These are phyloP conservation scores for Scolopax mira DNA, from an alignment of 2,113 vertebrate genomes.

Conservation along the genomic window DNA sequence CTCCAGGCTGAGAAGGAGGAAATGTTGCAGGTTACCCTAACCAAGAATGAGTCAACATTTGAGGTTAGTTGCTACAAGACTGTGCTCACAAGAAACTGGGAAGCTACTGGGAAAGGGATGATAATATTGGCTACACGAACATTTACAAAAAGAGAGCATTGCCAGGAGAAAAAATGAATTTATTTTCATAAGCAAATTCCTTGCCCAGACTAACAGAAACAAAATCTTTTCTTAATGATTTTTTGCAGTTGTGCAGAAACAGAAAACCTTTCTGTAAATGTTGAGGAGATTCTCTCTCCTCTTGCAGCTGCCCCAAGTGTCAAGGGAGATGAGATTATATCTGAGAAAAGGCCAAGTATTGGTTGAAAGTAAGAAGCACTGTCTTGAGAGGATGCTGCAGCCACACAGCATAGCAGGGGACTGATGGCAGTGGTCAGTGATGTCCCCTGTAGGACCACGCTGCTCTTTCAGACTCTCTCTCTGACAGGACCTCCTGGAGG, in stretches of 20 bases:
- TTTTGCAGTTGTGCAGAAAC: background rate
- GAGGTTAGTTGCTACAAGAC: background rate
- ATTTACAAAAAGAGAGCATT: background rate
- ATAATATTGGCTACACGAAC: background rate
- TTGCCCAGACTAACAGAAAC: background rate
- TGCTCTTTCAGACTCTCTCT: background rate
- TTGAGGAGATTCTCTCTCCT: background rate
- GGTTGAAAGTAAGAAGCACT: background rate
- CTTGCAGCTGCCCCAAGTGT: background rate
- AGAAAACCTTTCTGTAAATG: constrained; percentile 16
- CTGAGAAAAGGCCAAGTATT: background rate
- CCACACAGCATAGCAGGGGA: background rate
- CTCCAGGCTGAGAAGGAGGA: background rate
- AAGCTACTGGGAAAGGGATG: background rate
- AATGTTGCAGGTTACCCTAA: background rate
- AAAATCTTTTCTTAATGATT: background rate
- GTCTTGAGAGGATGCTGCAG: background rate
- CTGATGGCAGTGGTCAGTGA: accelerated
- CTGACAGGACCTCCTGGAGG: background rate
- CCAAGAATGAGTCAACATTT: background rate
- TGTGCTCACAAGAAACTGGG: background rate
- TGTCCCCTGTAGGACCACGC: background rate
- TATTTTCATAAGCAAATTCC: background rate
- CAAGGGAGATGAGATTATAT: background rate
- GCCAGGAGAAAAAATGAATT: background rate